These are phyloP conservation scores for Drosophila jambulina DNA, from an alignment of 1,140 invertebrate genomes.

Conservation along the genomic window DNA sequence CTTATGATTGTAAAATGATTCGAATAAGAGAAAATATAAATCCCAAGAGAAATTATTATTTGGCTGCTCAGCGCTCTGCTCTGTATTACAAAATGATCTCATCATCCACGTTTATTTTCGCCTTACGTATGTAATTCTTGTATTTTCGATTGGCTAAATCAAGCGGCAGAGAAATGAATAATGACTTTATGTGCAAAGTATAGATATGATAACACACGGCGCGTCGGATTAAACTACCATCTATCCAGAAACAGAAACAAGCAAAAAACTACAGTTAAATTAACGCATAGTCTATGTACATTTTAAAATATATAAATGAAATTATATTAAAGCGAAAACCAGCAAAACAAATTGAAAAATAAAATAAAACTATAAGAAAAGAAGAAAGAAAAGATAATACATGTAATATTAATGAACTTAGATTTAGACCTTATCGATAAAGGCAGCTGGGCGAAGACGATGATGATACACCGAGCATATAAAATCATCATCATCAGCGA, in stretches of 20 bases:
- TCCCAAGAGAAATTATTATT: constrained; percentile 34
- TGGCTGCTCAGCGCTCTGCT: constrained; percentile 71
- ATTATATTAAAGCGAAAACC: constrained; percentile 70
- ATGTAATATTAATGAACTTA: constrained; percentile 74
- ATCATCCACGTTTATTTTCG: constrained; percentile 85
- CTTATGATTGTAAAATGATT: constrained; percentile 49
- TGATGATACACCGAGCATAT: constrained; percentile 42
- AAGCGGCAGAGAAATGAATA: constrained; percentile 46
- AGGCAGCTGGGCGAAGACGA: constrained; percentile 42
- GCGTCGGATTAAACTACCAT: constrained; percentile 69
- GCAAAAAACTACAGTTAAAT: constrained; percentile 68
- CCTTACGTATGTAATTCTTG: constrained; percentile 69
- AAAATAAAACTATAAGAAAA: constrained; percentile 24
- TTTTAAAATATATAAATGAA: constrained; percentile 77
- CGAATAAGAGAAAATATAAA: constrained; percentile 16
- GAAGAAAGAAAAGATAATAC: constrained; percentile 39
- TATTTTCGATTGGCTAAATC: constrained; percentile 55
- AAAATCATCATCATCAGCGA: constrained; percentile 61
- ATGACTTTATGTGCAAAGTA: constrained; percentile 34
- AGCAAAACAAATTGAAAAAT: constrained; percentile 41
- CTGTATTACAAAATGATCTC: constrained; percentile 81
- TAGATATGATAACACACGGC: constrained; percentile 63
- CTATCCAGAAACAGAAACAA: constrained; percentile 55
- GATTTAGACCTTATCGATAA: constrained; percentile 70
- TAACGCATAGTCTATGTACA: constrained; percentile 80